A percentile compares a stretch with the other conserved stretches of the same genome.
Conservation (phyloP, 92 coral and sea anemone genomes). For the Epizoanthus ramosus region DNA sequence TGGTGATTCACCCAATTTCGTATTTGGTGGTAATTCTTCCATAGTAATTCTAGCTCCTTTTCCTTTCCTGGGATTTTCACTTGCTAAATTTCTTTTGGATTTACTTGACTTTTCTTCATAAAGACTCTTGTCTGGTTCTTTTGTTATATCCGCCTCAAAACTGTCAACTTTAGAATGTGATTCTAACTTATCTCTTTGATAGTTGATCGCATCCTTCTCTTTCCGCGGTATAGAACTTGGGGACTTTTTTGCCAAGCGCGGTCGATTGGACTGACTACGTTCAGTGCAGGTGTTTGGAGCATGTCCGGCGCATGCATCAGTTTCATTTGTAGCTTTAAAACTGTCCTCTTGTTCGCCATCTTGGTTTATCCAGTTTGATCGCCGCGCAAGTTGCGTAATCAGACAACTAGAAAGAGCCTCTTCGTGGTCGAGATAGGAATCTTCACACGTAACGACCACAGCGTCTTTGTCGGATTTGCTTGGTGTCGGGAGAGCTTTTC, state of each 20-base stretch:
- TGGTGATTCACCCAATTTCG: not conserved
- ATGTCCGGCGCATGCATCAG: not conserved
- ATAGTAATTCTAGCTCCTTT: not conserved
- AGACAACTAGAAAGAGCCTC: slow-evolving; percentile 8
- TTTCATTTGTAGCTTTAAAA: not conserved
- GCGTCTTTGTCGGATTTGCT: not conserved
- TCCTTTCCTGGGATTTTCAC: not conserved
- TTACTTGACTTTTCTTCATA: not conserved
- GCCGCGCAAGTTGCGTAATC: slow-evolving; percentile 17
- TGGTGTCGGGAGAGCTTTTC: not conserved
- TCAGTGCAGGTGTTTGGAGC: not conserved
- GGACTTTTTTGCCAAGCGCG: not conserved
- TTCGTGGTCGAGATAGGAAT: not conserved
- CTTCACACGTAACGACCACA: not conserved
- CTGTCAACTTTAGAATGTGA: not conserved
- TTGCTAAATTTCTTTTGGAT: not conserved
- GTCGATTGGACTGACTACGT: not conserved
- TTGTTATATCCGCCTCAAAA: not conserved
- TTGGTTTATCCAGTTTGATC: not conserved
- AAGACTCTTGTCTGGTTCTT: not conserved
- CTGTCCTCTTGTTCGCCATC: not conserved
- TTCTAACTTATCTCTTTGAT: not conserved
- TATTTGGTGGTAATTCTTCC: not conserved
- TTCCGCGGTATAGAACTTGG: not conserved
- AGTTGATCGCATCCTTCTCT: not conserved